Conservation (phyloP, 2,888 invertebrate genomes). For the Himalopsyche tibetana region DNA sequence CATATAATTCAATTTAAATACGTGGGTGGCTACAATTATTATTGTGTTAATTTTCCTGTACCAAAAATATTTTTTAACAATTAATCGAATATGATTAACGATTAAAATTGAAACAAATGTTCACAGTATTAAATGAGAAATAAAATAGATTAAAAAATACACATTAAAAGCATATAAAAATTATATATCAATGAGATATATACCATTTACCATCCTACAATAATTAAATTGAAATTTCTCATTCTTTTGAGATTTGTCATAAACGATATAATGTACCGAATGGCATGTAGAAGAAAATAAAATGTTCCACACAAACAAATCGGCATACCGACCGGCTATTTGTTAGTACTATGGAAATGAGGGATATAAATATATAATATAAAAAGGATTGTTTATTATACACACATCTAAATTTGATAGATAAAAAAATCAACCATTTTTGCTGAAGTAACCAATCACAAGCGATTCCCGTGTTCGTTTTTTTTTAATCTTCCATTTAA, state of each 20-base stretch:
- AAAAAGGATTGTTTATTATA: conserved; percentile 49
- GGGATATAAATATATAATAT: conserved; percentile 43
- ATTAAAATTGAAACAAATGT: no score
- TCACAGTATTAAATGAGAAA: no score
- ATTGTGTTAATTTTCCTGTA: no score
- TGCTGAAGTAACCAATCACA: conserved; percentile 66
- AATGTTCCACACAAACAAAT: conserved; percentile 39
- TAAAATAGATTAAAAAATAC: no score
- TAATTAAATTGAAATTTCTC: conserved; percentile 34
- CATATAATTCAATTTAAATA: no score
- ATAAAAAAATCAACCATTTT: conserved; percentile 60
- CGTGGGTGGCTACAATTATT: no score
- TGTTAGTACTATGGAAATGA: conserved; percentile 42
- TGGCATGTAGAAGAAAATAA: conserved; percentile 35
- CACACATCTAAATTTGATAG: conserved; percentile 58
- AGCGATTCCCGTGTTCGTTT: conserved; percentile 62
- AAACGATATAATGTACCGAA: background rate
- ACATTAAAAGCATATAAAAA: conserved; percentile 12
- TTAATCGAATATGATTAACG: no score
- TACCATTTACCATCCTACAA: conserved; percentile 39
- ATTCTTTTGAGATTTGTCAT: conserved; percentile 36
- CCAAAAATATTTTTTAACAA: no score
- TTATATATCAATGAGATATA: conserved; percentile 39
- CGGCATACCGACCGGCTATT: conserved; percentile 2
- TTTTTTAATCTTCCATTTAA: conserved; percentile 42